Percentiles rank a stretch among this genome's conserved stretches.
These are phyloP conservation scores for Brachionus rotundiformis DNA, from an alignment of 1,140 invertebrate species.

Conservation along the genomic window DNA sequence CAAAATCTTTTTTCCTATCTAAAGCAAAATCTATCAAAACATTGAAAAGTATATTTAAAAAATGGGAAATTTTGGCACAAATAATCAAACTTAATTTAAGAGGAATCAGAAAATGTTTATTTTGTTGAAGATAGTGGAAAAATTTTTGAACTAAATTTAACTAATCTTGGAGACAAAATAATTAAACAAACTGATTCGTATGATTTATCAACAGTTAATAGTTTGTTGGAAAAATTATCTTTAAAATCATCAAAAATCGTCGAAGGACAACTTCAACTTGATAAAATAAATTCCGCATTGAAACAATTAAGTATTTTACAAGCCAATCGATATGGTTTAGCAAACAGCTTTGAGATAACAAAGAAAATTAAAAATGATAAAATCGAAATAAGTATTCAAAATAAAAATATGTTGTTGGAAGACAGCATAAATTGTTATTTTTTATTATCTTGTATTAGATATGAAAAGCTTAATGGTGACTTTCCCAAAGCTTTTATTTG, in stretches of 20 bases:
- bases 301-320: constrained; percentile 38
- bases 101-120: background rate
- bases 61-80: background rate
- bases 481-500: background rate
- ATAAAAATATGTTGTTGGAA: constrained; percentile 5
- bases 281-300: background rate
- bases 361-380: background rate
- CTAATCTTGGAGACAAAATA: background rate
- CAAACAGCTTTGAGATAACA: background rate
- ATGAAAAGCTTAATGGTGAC: background rate
- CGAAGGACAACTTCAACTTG: background rate
- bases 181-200: background rate
- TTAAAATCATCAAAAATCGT: constrained; percentile 4
- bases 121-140: background rate
- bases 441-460: background rate
- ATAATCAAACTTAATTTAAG: background rate
- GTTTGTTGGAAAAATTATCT: constrained; percentile 8
- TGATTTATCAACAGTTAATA: background rate
- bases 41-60: background rate
- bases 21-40: background rate
- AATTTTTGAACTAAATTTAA: background rate
- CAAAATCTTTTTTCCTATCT: background rate
- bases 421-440: background rate
- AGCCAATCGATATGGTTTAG: background rate
- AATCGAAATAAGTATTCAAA: background rate